Evolutionary conservation across 1,140 invertebrate species (phyloP).

Genomic region (Brachystomella parvula): DNA sequence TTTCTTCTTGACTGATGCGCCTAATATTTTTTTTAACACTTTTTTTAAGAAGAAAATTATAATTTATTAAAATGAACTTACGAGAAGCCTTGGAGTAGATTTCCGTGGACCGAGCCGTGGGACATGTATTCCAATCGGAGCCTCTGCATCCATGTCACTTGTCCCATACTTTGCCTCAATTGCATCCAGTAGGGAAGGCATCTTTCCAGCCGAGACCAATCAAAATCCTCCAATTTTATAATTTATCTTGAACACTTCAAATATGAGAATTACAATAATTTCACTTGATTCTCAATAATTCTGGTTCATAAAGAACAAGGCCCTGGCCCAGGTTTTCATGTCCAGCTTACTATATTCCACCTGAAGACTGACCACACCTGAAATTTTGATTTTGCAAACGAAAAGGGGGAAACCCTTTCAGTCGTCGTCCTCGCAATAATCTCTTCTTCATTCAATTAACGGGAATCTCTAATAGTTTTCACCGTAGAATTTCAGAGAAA

Average conservation of each 20-base stretch:
- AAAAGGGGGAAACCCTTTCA: not conserved
- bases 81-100: constrained; percentile 70
- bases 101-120: constrained; percentile 67
- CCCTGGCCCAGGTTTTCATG: not conserved
- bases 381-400: not conserved
- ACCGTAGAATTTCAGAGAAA: not conserved
- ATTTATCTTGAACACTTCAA: not conserved
- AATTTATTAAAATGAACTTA: constrained; percentile 42
- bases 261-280: not conserved
- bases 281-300: not conserved
- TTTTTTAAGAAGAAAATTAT: too few relatives aligned
- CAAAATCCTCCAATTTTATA: constrained; percentile 5
- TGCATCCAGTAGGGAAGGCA: constrained; percentile 35
- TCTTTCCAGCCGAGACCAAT: constrained; percentile 6
- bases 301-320: not conserved
- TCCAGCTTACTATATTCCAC: not conserved
- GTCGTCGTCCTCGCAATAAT: not conserved
- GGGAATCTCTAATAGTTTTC: not conserved
- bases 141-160: constrained; percentile 31
- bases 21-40: not conserved
- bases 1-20: not conserved
- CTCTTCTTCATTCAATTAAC: not conserved
- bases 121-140: constrained; percentile 57
- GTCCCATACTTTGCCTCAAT: constrained; percentile 34
- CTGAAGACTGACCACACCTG: not conserved